A percentile compares a stretch with the other conserved stretches of the same genome.
Evolutionary conservation across 1,140 invertebrate species (phyloP).

Genomic region (Brachionus sp.): DNA sequence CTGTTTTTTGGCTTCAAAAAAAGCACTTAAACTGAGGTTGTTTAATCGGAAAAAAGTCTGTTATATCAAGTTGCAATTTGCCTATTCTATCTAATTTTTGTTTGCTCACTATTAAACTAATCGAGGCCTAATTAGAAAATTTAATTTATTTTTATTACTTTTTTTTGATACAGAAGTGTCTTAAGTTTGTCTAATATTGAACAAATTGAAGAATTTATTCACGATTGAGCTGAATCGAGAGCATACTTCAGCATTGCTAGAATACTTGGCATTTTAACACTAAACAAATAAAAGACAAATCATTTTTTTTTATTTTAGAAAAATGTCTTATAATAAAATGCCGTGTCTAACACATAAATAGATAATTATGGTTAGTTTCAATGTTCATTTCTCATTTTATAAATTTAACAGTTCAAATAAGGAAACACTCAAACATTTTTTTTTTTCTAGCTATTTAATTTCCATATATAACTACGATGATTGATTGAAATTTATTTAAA

Average conservation of each 20-base stretch:
- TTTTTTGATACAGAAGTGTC: neutral
- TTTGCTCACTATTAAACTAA: neutral
- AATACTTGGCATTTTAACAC: neutral
- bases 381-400: neutral
- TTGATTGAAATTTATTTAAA: constrained; percentile 5
- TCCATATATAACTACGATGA: neutral
- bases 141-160: neutral
- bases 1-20: constrained; percentile 1
- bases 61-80: neutral
- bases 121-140: neutral
- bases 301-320: neutral
- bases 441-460: neutral
- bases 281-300: neutral
- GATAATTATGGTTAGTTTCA: neutral
- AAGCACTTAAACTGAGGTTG: neutral
- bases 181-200: neutral
- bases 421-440: neutral
- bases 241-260: neutral
- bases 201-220: neutral
- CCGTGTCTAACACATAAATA: neutral
- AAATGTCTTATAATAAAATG: neutral
- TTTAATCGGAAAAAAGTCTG: neutral
- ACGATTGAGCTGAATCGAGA: neutral
- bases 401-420: neutral
- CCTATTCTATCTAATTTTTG: neutral